Percentiles rank a stretch among this genome's conserved stretches.
These are phyloP conservation scores for Chiloscyllium plagiosum DNA, from an alignment of 2,113 vertebrate species.

Conservation along the genomic window DNA sequence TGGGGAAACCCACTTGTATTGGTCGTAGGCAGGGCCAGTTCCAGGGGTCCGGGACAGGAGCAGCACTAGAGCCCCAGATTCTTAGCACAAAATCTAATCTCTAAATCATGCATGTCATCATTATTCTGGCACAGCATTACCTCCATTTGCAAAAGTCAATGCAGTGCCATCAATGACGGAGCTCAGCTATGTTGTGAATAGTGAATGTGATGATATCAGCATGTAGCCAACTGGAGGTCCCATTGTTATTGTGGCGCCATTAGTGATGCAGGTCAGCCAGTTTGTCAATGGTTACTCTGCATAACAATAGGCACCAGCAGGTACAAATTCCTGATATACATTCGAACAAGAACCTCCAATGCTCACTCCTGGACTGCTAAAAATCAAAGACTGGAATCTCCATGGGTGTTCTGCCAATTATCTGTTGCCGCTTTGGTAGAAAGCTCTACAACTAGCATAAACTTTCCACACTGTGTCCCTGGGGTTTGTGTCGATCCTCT, in stretches of 20 bases:
- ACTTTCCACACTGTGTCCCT: too few relatives aligned
- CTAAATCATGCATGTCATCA: neutral
- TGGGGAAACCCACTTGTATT: too few relatives aligned
- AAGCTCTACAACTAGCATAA: neutral
- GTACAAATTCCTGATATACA: neutral
- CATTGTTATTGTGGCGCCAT: neutral
- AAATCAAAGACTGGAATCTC: neutral
- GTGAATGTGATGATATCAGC: neutral
- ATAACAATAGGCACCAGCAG: neutral
- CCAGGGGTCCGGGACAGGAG: too few relatives aligned
- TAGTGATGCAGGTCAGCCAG: neutral
- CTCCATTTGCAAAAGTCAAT: neutral
- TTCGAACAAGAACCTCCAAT: neutral
- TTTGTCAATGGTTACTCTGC: neutral
- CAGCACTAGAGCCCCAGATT: too few relatives aligned
- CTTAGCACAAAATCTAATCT: neutral
- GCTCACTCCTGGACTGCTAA: neutral
- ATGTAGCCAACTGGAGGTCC: neutral
- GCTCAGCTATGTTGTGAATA: neutral
- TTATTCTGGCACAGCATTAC: neutral
- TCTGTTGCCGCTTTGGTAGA: neutral
- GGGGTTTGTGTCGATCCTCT: neutral
- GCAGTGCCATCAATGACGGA: neutral
- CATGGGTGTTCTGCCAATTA: neutral
- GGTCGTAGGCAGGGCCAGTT: too few relatives aligned